phyloP scores from a whole-genome alignment of 1,140 invertebrate genomes.

The Metaphire vulgaris region DNA sequence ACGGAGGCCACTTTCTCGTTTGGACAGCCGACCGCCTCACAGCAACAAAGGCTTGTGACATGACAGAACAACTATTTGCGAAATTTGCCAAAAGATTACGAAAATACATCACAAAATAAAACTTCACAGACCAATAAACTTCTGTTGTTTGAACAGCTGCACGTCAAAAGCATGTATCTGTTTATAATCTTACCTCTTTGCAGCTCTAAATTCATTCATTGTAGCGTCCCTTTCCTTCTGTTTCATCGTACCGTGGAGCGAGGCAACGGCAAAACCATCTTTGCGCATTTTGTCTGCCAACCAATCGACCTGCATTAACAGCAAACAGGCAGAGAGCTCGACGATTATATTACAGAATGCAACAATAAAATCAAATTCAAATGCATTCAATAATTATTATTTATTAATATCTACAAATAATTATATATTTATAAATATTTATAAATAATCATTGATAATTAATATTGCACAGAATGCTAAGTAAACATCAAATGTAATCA shows the following conservation, averaged over 20 bases:
- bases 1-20: too few species aligned
- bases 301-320: slow-evolving; percentile 43
- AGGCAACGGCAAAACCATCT: slow-evolving; percentile 98
- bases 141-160: too few species aligned
- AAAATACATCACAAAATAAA: too few species aligned
- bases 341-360: not conserved
- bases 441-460: not conserved
- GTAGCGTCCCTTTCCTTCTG: slow-evolving; percentile 8
- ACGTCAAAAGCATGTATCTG: too few species aligned
- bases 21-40: too few species aligned
- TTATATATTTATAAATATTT: too few species aligned
- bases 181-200: not conserved
- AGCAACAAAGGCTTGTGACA: too few species aligned
- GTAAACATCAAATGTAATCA: not conserved
- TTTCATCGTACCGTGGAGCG: slow-evolving; percentile 95
- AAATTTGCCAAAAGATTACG: too few species aligned
- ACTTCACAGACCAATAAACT: too few species aligned
- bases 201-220: slow-evolving; percentile 6
- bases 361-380: not conserved
- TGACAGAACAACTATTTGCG: too few species aligned
- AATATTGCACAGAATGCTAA: too few species aligned
- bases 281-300: slow-evolving; percentile 59
- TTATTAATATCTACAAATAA: slow-evolving; percentile 1
- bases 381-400: not conserved
- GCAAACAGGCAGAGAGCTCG: not conserved